Conservation (phyloP, 2,888 invertebrate genomes). For the Phlogophora meticulosa region DNA sequence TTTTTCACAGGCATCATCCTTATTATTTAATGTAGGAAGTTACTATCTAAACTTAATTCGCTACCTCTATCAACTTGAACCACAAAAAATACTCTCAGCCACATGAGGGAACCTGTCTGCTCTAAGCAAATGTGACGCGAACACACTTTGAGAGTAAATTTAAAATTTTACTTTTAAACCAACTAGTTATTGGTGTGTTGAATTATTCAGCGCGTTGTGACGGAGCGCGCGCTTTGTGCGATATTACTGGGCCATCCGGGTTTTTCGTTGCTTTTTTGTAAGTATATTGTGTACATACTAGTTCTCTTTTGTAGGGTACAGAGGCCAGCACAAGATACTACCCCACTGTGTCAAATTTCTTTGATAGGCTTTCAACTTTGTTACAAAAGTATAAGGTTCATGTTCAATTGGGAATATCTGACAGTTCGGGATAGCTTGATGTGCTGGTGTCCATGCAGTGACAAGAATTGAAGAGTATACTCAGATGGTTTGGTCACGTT, state of each 20-base stretch:
- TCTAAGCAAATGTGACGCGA: constrained; percentile 80
- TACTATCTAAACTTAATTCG: no score
- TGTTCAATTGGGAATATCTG: no score
- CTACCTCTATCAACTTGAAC: constrained; percentile 40
- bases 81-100: constrained; percentile 64
- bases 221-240: constrained; percentile 47
- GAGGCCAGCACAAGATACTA: no score
- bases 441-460: no score
- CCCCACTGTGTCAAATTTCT: no score
- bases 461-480: no score
- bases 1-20: no score
- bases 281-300: not conserved
- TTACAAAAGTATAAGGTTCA: no score
- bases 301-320: not conserved
- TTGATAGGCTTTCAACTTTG: no score
- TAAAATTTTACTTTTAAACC: constrained; percentile 78
- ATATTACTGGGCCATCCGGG: constrained; percentile 42
- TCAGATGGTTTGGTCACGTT: no score
- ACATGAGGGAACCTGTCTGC: constrained; percentile 76
- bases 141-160: constrained; percentile 78
- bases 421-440: no score
- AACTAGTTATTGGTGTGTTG: constrained; percentile 72
- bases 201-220: constrained; percentile 67
- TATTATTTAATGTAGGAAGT: no score
- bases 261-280: constrained; percentile 2